Conservation (phyloP, 64 coral and sea anemone genomes). For the Montipora efflorescens region DNA sequence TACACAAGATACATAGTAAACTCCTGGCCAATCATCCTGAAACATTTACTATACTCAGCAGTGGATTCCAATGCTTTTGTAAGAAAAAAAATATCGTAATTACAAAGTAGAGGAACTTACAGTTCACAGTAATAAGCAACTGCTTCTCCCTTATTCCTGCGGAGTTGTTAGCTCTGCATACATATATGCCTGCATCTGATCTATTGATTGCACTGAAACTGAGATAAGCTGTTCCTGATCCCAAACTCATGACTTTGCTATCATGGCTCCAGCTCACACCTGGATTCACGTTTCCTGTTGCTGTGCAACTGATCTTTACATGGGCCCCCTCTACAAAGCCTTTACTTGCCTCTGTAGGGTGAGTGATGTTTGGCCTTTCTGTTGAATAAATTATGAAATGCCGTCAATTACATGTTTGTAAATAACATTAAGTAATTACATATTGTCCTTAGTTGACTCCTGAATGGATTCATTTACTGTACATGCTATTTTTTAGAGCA, state of each 20-base stretch:
- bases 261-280: background rate
- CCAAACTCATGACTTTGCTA: background rate
- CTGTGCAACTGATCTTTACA: background rate
- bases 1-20: too few relatives aligned
- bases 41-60: too few relatives aligned
- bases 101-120: background rate
- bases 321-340: background rate
- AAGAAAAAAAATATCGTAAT: too few relatives aligned
- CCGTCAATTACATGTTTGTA: too few relatives aligned
- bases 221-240: background rate
- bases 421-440: too few relatives aligned
- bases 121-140: background rate
- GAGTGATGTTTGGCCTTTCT: background rate
- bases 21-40: too few relatives aligned
- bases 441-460: too few relatives aligned
- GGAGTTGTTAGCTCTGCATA: background rate
- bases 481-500: too few relatives aligned
- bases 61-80: too few relatives aligned
- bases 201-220: background rate
- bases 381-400: too few relatives aligned
- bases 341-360: background rate
- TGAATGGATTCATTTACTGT: too few relatives aligned
- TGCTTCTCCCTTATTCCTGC: background rate
- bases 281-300: background rate
- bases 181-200: background rate